Evolutionary conservation across 2,797 vertebrate genomes (phyloP).

Genomic region (Paramormyrops hopkinsi): DNA sequence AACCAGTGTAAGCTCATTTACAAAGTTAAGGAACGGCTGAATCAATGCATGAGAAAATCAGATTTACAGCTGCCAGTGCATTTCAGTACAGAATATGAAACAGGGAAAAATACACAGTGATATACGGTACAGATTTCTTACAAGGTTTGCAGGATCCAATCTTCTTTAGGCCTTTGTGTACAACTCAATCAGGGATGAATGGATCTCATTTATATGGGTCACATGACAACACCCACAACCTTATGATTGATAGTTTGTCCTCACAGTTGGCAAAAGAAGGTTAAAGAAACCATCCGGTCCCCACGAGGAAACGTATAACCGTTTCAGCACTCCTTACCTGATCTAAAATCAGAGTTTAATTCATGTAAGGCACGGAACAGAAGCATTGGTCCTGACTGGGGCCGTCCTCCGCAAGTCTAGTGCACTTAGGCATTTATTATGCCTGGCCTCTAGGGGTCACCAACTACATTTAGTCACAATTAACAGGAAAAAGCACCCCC

Average conservation of each 20-base stretch:
- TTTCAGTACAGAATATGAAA: background rate
- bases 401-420: constrained; percentile 45
- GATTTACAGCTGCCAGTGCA: background rate
- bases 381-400: background rate
- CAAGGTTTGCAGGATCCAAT: background rate
- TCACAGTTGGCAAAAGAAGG: constrained; percentile 6
- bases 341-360: background rate
- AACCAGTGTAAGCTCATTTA: constrained; percentile 1
- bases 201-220: background rate
- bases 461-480: constrained; percentile 18
- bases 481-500: constrained; percentile 6
- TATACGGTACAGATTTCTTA: background rate
- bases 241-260: background rate
- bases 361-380: background rate
- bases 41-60: background rate
- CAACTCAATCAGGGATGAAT: background rate
- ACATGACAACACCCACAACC: background rate
- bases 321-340: background rate
- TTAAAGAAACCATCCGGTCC: background rate
- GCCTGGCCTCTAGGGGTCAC: constrained; percentile 23
- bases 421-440: constrained; percentile 41
- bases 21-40: background rate
- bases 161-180: background rate
- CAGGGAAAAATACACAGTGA: background rate
- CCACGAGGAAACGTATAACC: background rate